Percentiles rank a stretch among this genome's conserved stretches.
These are phyloP conservation scores for Telenomus remus DNA, from an alignment of 1,140 invertebrate genomes.

Conservation along the genomic window DNA sequence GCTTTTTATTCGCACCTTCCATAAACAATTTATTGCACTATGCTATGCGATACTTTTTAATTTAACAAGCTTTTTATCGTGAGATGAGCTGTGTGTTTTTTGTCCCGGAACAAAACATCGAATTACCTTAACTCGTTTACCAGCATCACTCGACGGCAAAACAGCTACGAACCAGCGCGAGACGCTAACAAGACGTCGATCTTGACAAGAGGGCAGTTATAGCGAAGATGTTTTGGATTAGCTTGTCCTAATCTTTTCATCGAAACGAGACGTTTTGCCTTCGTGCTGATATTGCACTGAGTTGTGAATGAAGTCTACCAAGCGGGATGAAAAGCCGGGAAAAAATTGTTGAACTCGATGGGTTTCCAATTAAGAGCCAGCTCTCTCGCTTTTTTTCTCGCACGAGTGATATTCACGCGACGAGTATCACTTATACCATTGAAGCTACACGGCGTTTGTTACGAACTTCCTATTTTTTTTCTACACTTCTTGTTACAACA, in stretches of 20 bases:
- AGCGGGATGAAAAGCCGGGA: constrained; percentile 10
- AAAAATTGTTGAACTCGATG: constrained; percentile 32
- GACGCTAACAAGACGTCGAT: constrained; percentile 20
- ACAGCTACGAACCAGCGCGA: constrained; percentile 20
- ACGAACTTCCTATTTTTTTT: neutral
- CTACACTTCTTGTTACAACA: constrained; percentile 1
- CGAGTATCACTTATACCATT: constrained; percentile 19
- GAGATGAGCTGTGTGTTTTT: no score
- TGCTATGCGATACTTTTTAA: neutral
- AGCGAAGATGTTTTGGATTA: constrained; percentile 30
- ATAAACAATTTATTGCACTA: constrained; percentile 7
- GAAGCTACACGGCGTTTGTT: constrained; percentile 11
- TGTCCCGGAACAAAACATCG: neutral
- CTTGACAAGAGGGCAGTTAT: constrained; percentile 19
- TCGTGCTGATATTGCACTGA: constrained; percentile 25
- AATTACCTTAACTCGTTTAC: constrained; percentile 25
- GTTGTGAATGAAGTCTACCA: constrained; percentile 25
- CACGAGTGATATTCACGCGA: constrained; percentile 10
- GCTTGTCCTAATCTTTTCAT: constrained; percentile 39
- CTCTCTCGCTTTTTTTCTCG: constrained; percentile 11
- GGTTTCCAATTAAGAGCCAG: constrained; percentile 45
- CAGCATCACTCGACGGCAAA: neutral
- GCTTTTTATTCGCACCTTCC: neutral
- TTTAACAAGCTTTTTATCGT: no score
- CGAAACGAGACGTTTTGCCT: constrained; percentile 28